These are phyloP conservation scores for Noctilio leporinus DNA, from an alignment of 2,113 vertebrate species.

Conservation along the genomic window DNA sequence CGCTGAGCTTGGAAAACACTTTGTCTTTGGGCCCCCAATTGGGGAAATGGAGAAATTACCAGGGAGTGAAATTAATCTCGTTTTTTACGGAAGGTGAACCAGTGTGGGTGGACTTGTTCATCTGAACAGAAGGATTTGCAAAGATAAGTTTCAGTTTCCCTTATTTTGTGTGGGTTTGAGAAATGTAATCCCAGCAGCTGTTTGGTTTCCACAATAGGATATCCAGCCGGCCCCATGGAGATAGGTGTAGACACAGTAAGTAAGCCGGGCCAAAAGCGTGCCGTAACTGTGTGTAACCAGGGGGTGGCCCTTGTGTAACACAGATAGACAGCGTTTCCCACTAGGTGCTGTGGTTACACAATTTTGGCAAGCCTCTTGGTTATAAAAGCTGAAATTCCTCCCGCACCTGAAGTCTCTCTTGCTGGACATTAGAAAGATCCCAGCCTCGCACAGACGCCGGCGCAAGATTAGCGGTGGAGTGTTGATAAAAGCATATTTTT, in stretches of 20 bases:
- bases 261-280: background rate
- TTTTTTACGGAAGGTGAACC: conserved; percentile 1
- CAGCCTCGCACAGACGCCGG: background rate
- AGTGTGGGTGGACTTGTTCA: background rate
- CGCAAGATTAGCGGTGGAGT: background rate
- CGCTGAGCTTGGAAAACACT: conserved; percentile 12
- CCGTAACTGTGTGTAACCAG: conserved; percentile 55
- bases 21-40: background rate
- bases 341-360: conserved; percentile 74
- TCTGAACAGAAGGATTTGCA: background rate
- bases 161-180: conserved; percentile 48
- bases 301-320: conserved; percentile 72
- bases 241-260: background rate
- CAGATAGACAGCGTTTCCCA: background rate
- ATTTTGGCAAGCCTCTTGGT: conserved; percentile 36
- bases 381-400: conserved; percentile 70
- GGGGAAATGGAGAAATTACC: conserved; percentile 17
- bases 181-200: conserved; percentile 26
- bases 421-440: background rate
- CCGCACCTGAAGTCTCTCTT: conserved; percentile 17
- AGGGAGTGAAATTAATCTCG: background rate
- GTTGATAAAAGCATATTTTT: background rate
- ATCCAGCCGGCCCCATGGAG: background rate
- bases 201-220: background rate
- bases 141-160: conserved; percentile 35